Conservation (phyloP, 1,140 invertebrate genomes). For the Drosophila biarmipes region DNA sequence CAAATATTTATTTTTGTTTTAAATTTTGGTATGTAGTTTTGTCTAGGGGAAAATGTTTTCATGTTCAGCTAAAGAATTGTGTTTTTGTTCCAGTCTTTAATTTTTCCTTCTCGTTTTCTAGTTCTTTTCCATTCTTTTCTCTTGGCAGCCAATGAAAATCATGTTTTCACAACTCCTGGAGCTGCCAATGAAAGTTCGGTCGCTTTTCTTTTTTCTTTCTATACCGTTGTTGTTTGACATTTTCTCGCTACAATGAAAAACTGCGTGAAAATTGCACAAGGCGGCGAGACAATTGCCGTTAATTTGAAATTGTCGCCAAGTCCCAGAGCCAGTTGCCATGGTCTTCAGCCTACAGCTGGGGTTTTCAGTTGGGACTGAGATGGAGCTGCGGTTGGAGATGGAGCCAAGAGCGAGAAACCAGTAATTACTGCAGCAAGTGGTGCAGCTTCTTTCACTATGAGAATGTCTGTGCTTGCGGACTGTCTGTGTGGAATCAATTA, state of each 20-base stretch:
- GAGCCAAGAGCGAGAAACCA: slow-evolving; percentile 50
- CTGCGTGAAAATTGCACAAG: slow-evolving; percentile 78
- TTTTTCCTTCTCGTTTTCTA: background rate
- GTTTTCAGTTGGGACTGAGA: slow-evolving; percentile 10
- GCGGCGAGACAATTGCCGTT: slow-evolving; percentile 79
- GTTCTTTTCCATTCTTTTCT: slow-evolving; percentile 8
- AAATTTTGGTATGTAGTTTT: no score
- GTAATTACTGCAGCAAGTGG: slow-evolving; percentile 74
- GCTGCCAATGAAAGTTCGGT: slow-evolving; percentile 23
- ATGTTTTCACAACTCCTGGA: slow-evolving; percentile 4
- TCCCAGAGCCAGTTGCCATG: slow-evolving; percentile 22
- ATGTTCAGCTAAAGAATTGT: background rate
- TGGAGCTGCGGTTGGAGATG: slow-evolving; percentile 5
- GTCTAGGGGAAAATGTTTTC: no score
- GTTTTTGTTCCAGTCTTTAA: background rate
- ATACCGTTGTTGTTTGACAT: slow-evolving; percentile 43
- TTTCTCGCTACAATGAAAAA: slow-evolving; percentile 69
- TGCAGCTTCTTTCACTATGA: slow-evolving; percentile 77
- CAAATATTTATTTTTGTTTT: no score
- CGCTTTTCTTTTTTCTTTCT: slow-evolving; percentile 48
- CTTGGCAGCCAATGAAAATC: slow-evolving; percentile 14
- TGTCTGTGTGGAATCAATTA: slow-evolving; percentile 74
- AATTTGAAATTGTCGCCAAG: slow-evolving; percentile 81
- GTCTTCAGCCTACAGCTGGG: slow-evolving; percentile 1
- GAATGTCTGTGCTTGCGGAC: slow-evolving; percentile 28